phyloP scores from a whole-genome alignment of 2,797 vertebrate species.

The Cygnus olor region DNA sequence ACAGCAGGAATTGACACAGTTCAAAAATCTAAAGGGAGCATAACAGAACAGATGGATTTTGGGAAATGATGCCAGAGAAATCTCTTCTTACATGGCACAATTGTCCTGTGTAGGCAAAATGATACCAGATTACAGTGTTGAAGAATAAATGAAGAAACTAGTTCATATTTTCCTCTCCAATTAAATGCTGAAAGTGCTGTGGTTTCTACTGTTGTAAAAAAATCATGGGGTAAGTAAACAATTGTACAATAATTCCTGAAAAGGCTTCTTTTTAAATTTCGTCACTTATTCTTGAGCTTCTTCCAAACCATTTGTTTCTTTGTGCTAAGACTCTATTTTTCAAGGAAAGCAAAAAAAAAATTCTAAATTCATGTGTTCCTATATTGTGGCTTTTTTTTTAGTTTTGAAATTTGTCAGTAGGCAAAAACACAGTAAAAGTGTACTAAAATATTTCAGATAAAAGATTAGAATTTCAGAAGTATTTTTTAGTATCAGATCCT shows the following conservation, averaged over 20 bases:
- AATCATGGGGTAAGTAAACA: not conserved
- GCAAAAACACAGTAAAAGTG: not conserved
- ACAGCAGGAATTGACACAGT: not conserved
- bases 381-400: not conserved
- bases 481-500: not conserved
- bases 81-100: not conserved
- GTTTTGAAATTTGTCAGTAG: not conserved
- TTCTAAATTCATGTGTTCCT: not conserved
- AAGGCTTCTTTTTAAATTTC: not conserved
- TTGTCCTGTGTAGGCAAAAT: not conserved
- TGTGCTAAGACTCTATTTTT: not conserved
- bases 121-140: not conserved
- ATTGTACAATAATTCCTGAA: not conserved
- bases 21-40: not conserved
- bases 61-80: not conserved
- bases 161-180: not conserved
- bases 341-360: not conserved
- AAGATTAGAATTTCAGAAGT: not conserved
- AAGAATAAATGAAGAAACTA: not conserved
- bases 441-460: not conserved
- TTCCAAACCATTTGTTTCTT: not conserved
- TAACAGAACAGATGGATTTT: not conserved
- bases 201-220: not conserved
- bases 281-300: not conserved
- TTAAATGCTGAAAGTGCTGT: not conserved